These are phyloP conservation scores for Muricea muricata DNA, from an alignment of 92 coral and sea anemone species.

Conservation along the genomic window DNA sequence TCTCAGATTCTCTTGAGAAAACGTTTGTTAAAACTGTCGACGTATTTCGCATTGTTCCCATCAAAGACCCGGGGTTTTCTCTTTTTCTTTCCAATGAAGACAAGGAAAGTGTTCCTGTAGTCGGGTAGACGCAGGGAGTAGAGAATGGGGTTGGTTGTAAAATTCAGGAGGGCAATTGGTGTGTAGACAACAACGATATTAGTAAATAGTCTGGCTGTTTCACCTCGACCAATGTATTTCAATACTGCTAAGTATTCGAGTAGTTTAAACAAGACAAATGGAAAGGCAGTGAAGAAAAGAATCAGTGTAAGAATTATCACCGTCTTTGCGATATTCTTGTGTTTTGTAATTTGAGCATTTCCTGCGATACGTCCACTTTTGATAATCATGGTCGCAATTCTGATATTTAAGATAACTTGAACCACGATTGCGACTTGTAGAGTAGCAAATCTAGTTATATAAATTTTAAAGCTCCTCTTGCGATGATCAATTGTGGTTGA, in stretches of 20 bases:
- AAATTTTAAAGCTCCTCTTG: background rate
- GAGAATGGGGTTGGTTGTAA: background rate
- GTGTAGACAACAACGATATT: background rate
- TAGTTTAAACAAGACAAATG: background rate
- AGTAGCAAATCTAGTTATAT: background rate
- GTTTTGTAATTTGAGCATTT: background rate
- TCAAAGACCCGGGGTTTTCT: background rate
- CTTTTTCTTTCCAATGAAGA: background rate
- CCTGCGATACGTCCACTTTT: background rate
- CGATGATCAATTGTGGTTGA: background rate
- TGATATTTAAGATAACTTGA: background rate
- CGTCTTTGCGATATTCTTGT: conserved; percentile 7
- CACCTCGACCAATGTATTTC: background rate
- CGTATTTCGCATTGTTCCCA: background rate
- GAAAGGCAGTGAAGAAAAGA: conserved; percentile 2
- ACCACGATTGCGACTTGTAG: background rate
- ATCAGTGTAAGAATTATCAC: conserved; percentile 3
- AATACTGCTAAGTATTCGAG: background rate
- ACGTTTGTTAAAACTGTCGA: background rate
- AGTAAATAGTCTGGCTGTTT: background rate
- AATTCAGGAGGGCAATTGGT: conserved; percentile 7
- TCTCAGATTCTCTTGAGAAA: background rate
- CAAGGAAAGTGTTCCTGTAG: background rate
- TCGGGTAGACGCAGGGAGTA: conserved; percentile 23
- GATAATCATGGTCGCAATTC: background rate